Evolutionary conservation across 2,113 vertebrate genomes (phyloP).

Genomic region (Nannospalax galili): DNA sequence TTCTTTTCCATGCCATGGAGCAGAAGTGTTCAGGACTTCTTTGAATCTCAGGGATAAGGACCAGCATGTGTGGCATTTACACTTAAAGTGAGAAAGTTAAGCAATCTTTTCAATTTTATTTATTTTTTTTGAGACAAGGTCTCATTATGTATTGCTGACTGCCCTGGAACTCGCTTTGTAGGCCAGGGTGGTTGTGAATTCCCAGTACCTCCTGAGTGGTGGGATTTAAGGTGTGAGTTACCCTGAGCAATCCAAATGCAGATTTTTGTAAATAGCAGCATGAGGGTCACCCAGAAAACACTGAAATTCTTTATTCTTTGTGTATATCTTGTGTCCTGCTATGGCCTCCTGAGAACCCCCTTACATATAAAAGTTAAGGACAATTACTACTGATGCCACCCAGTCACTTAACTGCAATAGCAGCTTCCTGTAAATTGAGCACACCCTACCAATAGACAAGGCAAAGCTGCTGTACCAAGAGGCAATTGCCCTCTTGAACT

Average conservation of each 20-base stretch:
- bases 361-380: neutral
- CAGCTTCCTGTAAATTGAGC: neutral
- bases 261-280: neutral
- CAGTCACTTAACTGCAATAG: neutral
- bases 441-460: neutral
- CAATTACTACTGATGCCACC: neutral
- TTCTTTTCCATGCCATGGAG: neutral
- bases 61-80: neutral
- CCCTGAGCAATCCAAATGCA: neutral
- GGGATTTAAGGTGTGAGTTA: neutral
- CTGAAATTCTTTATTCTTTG: neutral
- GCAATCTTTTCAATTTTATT: neutral
- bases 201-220: no score
- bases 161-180: neutral
- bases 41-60: neutral
- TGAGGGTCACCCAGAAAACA: neutral
- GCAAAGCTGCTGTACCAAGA: conserved; percentile 24
- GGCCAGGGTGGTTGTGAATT: neutral
- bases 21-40: neutral
- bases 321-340: neutral
- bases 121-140: neutral
- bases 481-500: conserved; percentile 44
- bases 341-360: neutral
- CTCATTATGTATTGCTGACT: neutral
- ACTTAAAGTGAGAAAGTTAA: neutral